These are phyloP conservation scores for Thinocorus orbignyianus DNA, from an alignment of 2,113 vertebrate species.

Conservation along the genomic window DNA sequence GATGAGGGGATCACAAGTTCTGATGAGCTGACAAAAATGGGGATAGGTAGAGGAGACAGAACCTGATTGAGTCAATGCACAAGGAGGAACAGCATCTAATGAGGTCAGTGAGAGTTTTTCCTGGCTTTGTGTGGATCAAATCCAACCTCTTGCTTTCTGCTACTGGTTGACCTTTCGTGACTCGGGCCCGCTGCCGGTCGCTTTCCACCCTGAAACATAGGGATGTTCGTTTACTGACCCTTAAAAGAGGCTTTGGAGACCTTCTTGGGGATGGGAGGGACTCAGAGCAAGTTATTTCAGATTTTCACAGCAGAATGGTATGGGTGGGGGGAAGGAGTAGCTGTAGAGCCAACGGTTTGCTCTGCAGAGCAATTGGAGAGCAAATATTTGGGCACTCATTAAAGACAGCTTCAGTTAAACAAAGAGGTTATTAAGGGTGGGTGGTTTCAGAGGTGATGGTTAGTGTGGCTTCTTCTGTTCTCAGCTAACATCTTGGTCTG, in stretches of 20 bases:
- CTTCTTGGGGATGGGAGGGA: neutral
- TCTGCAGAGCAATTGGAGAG: neutral
- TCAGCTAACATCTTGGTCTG: neutral
- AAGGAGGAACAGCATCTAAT: neutral
- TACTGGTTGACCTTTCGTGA: neutral
- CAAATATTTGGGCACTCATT: neutral
- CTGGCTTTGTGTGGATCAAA: neutral
- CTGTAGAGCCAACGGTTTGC: fast-evolving
- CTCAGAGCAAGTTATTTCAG: neutral
- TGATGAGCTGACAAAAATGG: neutral
- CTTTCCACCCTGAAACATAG: neutral
- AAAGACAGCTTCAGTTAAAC: neutral
- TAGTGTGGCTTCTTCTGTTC: neutral
- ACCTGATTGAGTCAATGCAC: neutral
- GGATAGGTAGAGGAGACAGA: neutral
- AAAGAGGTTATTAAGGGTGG: neutral
- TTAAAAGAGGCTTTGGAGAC: neutral
- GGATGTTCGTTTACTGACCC: neutral
- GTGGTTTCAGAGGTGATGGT: neutral
- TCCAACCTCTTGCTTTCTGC: neutral
- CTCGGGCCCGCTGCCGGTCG: neutral
- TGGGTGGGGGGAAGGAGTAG: neutral
- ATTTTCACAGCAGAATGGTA: neutral
- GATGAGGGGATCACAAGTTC: neutral
- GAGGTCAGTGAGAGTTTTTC: neutral